Evolutionary conservation across 2,888 invertebrate species (phyloP).

Genomic region (Anodontia alba): DNA sequence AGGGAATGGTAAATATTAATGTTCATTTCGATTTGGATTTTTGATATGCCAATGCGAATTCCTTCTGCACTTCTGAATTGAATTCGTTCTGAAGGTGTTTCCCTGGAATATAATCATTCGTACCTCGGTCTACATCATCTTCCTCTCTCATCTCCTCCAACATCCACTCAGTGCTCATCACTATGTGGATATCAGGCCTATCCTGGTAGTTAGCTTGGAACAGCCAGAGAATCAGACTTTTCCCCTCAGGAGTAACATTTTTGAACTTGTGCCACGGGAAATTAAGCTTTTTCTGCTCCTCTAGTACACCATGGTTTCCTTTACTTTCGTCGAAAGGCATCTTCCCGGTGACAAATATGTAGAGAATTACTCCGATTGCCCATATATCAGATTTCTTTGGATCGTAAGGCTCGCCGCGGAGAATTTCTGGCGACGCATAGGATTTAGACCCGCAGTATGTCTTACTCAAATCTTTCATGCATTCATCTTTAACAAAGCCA

Average conservation of each 20-base stretch:
- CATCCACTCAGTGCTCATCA: conserved; percentile 72
- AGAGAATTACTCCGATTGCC: conserved; percentile 86
- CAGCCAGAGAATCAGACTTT: conserved; percentile 73
- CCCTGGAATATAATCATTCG: conserved; percentile 13
- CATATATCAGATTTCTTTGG: conserved; percentile 85
- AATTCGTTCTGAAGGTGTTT: conserved; percentile 38
- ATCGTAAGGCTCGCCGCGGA: conserved; percentile 86
- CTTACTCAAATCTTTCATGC: conserved; percentile 80
- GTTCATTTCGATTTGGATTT: conserved; percentile 32
- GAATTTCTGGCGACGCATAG: conserved; percentile 85
- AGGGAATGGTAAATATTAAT: too few species aligned
- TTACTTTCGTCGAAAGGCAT: conserved; percentile 86
- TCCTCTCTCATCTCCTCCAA: conserved; percentile 35
- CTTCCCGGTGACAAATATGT: conserved; percentile 85
- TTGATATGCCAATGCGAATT: conserved; percentile 38
- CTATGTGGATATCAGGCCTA: conserved; percentile 76
- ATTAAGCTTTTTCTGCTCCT: conserved; percentile 79
- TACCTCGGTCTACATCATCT: background rate
- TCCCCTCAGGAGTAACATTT: conserved; percentile 70
- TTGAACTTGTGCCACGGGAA: conserved; percentile 82
- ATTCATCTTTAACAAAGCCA: conserved; percentile 84
- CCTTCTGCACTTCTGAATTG: conserved; percentile 37
- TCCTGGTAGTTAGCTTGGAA: conserved; percentile 77
- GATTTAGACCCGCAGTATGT: conserved; percentile 87
- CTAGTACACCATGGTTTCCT: conserved; percentile 81